Percentiles rank a stretch among this genome's conserved stretches.
Evolutionary conservation across 2,113 vertebrate genomes (phyloP).

Genomic region (Etheostoma spectabile): DNA sequence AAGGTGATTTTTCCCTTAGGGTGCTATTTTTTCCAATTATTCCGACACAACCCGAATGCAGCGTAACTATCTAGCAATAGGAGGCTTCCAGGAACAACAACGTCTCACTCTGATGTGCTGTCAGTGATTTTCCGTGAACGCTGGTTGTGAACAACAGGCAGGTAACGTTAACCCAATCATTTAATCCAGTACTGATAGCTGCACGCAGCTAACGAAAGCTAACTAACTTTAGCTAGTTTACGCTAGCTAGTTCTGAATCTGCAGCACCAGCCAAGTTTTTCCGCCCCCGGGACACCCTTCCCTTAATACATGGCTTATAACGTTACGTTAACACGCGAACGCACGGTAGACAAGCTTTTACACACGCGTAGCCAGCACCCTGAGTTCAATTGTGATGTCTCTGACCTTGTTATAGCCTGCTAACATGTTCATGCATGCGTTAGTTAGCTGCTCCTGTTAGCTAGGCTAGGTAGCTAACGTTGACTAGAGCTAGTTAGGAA

Average conservation of each 20-base stretch:
- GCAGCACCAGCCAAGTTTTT: background rate
- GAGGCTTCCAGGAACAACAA: background rate
- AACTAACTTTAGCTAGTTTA: slow-evolving; percentile 47
- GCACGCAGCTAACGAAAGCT: slow-evolving; percentile 42
- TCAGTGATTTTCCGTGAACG: background rate
- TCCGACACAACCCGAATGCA: too few relatives aligned
- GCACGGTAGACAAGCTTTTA: rapidly evolving
- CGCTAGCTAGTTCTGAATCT: slow-evolving; percentile 6
- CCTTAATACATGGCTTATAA: background rate
- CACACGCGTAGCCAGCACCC: background rate
- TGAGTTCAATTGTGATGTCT: background rate
- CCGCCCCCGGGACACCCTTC: background rate
- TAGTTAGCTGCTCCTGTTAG: slow-evolving; percentile 29
- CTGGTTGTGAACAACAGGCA: background rate
- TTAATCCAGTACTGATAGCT: background rate
- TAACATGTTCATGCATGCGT: slow-evolving; percentile 3
- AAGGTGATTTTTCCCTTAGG: too few relatives aligned
- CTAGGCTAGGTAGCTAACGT: slow-evolving; percentile 8
- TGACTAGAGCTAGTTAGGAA: background rate
- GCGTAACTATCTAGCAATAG: background rate
- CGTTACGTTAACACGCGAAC: rapidly evolving
- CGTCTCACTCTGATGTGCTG: background rate
- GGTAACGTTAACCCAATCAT: slow-evolving; percentile 32
- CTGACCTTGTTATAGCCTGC: slow-evolving; percentile 37
- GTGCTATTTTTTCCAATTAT: too few relatives aligned